Conservation (phyloP, 2,888 invertebrate species). For the Tipula vernalis region DNA sequence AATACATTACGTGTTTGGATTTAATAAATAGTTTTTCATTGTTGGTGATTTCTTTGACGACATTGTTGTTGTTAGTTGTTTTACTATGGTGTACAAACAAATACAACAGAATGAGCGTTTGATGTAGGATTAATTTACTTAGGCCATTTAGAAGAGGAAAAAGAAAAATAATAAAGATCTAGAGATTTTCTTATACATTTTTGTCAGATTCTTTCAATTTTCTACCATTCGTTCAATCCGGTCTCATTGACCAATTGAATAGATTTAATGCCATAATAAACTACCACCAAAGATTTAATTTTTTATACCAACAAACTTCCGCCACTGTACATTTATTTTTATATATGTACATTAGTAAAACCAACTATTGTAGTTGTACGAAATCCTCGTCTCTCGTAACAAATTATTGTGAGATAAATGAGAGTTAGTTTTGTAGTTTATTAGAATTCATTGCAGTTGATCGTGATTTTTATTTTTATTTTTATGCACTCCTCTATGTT, state of each 20-base stretch:
- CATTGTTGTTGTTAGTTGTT: not conserved
- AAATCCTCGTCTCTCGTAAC: not conserved
- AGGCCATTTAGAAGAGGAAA: not conserved
- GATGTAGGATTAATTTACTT: not conserved
- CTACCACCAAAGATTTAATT: not conserved
- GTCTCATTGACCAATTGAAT: not conserved
- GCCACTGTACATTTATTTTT: not conserved
- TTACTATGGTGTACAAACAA: not conserved
- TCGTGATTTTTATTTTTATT: not conserved
- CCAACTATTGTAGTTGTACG: not conserved
- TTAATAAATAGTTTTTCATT: not conserved
- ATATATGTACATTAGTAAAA: not conserved
- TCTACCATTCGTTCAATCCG: not conserved
- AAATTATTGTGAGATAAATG: not conserved
- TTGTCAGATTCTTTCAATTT: not conserved
- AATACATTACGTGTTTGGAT: not conserved
- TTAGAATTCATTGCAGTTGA: not conserved
- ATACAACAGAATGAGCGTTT: not conserved
- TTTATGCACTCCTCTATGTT: not conserved
- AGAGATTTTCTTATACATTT: not conserved
- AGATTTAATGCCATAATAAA: not conserved
- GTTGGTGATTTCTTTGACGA: not conserved
- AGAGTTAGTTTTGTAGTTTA: not conserved
- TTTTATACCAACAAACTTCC: not conserved
- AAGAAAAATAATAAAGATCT: not conserved